Evolutionary conservation across 2,888 invertebrate genomes (phyloP).

Genomic region (Acanthococcus lagerstroemiae): DNA sequence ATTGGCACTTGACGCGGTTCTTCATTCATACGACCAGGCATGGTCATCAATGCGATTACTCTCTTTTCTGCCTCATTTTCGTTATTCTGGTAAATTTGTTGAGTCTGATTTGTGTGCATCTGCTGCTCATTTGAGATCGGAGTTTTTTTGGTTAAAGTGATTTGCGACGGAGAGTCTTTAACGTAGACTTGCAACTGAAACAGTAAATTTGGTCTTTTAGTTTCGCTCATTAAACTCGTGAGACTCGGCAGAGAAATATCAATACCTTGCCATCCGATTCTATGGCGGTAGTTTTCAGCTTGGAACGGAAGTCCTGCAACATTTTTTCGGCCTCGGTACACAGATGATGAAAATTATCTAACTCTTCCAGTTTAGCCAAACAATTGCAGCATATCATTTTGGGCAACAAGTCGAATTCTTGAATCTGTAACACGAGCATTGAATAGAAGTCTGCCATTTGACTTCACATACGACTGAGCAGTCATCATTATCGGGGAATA

Average conservation of each 20-base stretch:
- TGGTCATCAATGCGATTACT: constrained; percentile 5
- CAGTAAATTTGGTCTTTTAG: neutral
- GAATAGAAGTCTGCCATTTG: neutral
- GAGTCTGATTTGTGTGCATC: neutral
- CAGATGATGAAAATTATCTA: constrained; percentile 52
- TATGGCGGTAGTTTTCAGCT: constrained; percentile 48
- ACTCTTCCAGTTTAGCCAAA: constrained; percentile 52
- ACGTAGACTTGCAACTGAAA: constrained; percentile 15
- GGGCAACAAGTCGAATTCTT: constrained; percentile 57
- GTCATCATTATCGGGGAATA: neutral
- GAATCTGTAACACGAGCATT: constrained; percentile 45
- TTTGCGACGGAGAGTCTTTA: constrained; percentile 13
- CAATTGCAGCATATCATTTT: constrained; percentile 58
- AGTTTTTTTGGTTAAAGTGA: neutral
- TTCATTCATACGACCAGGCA: constrained; percentile 11
- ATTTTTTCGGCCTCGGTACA: constrained; percentile 56
- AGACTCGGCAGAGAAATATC: neutral
- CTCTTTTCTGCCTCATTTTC: constrained; percentile 4
- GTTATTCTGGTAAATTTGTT: constrained; percentile 3
- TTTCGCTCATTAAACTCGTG: no score
- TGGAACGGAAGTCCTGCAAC: constrained; percentile 56
- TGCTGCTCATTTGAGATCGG: neutral
- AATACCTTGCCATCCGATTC: constrained; percentile 40
- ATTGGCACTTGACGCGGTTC: constrained; percentile 14
- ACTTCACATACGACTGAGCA: neutral